Evolutionary conservation across 1,140 invertebrate species (phyloP).

Genomic region (Gerris buenoi): DNA sequence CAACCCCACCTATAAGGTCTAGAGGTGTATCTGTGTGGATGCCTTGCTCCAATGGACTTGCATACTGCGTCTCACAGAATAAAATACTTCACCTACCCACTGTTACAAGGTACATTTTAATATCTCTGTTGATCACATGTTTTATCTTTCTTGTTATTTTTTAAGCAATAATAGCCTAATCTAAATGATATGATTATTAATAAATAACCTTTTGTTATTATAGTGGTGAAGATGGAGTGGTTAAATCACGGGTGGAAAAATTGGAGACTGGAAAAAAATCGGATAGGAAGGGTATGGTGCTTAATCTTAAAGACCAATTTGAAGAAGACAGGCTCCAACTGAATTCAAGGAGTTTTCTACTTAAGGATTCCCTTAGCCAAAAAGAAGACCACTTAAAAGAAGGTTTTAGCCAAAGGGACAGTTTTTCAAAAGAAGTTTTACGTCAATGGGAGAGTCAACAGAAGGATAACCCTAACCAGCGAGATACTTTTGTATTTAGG

Average conservation of each 20-base stretch:
- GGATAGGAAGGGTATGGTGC: conserved; percentile 40
- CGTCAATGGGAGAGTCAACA: not conserved
- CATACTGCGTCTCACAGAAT: conserved; percentile 77
- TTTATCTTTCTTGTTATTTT: no score
- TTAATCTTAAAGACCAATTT: conserved; percentile 45
- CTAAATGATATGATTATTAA: no score
- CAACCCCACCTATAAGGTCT: conserved; percentile 36
- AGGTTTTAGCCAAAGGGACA: not conserved
- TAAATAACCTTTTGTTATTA: no score
- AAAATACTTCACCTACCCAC: conserved; percentile 59
- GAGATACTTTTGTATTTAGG: not conserved
- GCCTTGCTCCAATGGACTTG: conserved; percentile 65
- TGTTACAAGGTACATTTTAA: conserved; percentile 4
- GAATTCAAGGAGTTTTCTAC: conserved; percentile 18
- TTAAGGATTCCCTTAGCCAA: not conserved
- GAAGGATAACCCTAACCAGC: no score
- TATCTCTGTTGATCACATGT: no score
- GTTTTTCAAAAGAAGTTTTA: not conserved
- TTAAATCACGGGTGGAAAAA: conserved; percentile 46
- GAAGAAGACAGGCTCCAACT: conserved; percentile 30
- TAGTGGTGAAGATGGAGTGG: conserved; percentile 28
- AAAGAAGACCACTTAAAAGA: not conserved
- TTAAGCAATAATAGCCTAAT: no score
- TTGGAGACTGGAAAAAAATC: conserved; percentile 36
- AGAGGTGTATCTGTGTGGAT: conserved; percentile 48